A percentile compares a stretch with the other conserved stretches of the same genome.
Evolutionary conservation across 2,888 invertebrate species (phyloP).

Genomic region (Caenorhabditis zanzibari): DNA sequence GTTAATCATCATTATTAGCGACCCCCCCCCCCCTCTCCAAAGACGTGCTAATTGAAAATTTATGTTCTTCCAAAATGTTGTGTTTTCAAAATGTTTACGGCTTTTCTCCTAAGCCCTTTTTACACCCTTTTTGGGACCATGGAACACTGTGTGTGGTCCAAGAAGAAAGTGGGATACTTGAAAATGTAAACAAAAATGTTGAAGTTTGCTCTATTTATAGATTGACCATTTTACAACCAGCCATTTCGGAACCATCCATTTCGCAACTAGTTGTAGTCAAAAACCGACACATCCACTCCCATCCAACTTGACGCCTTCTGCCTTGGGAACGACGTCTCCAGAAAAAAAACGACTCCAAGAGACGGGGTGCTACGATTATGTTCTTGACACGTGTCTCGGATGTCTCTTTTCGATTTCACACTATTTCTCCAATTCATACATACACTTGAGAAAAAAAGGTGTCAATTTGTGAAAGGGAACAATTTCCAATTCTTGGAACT

Average conservation of each 20-base stretch:
- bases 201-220: neutral
- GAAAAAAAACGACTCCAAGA: conserved; percentile 12
- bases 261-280: no score
- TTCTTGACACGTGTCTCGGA: conserved; percentile 56
- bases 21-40: neutral
- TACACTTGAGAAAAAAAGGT: conserved; percentile 45
- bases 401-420: conserved; percentile 13
- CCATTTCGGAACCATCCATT: no score
- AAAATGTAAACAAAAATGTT: conserved; percentile 23
- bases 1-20: neutral
- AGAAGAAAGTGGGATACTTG: neutral
- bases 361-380: conserved; percentile 56
- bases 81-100: conserved; percentile 34
- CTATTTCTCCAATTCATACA: conserved; percentile 9
- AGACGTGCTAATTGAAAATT: conserved; percentile 45
- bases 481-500: conserved; percentile 1
- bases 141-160: conserved; percentile 29
- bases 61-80: conserved; percentile 13
- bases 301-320: conserved; percentile 15
- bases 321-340: neutral
- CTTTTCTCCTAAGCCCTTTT: conserved; percentile 15
- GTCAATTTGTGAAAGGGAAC: conserved; percentile 32
- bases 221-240: no score
- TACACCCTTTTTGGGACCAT: conserved; percentile 28
- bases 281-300: conserved; percentile 13